A percentile compares a stretch with the other conserved stretches of the same genome.
Conservation (phyloP, 1,140 invertebrate species). For the Drosophila aff. region DNA sequence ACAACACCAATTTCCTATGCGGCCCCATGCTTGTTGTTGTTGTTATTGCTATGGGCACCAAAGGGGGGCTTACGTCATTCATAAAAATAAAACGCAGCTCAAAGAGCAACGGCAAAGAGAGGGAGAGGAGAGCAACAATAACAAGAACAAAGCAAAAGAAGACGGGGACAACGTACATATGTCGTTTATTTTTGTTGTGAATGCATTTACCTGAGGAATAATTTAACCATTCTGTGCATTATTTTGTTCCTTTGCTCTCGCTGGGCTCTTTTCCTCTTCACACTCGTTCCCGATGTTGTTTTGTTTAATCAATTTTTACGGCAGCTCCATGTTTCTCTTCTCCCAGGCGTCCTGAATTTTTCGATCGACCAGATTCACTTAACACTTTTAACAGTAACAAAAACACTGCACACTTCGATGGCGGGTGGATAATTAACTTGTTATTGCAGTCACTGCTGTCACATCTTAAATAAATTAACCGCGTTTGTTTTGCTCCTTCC, state of each 20-base stretch:
- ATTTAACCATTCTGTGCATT: constrained; percentile 80
- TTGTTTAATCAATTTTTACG: constrained; percentile 45
- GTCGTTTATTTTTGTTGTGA: constrained; percentile 38
- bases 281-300: constrained; percentile 5
- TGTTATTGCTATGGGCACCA: constrained; percentile 46
- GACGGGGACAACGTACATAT: neutral
- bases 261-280: neutral
- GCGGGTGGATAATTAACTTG: neutral
- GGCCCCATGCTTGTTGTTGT: constrained; percentile 46
- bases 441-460: constrained; percentile 9
- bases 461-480: constrained; percentile 27
- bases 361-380: neutral
- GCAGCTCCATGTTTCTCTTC: constrained; percentile 17
- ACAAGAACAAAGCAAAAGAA: neutral
- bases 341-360: neutral
- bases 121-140: constrained; percentile 28
- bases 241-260: constrained; percentile 8
- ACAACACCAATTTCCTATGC: constrained; percentile 29
- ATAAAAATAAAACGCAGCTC: constrained; percentile 71
- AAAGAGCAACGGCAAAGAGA: constrained; percentile 45
- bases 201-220: constrained; percentile 76
- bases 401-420: neutral
- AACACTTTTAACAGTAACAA: constrained; percentile 10
- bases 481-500: constrained; percentile 8
- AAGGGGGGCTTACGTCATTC: constrained; percentile 77